Conservation (phyloP, 2,797 vertebrate genomes). For the Diglossa cyanea region DNA sequence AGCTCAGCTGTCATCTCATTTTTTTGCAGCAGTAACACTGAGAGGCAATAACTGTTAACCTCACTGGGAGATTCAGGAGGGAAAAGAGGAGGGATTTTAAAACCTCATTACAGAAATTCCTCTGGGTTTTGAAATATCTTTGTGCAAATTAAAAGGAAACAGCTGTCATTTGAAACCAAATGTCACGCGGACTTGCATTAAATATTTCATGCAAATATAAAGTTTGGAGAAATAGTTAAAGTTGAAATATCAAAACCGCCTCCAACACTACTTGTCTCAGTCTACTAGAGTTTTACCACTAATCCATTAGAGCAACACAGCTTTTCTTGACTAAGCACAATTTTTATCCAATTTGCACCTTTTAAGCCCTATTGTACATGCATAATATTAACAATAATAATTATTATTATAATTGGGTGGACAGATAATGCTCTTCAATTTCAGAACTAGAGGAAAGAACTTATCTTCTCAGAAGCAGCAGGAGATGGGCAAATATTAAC, state of each 20-base stretch:
- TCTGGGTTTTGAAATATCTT: background rate
- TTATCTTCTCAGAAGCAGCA: background rate
- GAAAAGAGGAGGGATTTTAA: background rate
- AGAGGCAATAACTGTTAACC: background rate
- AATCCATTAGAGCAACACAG: background rate
- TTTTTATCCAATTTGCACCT: background rate
- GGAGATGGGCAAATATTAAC: background rate
- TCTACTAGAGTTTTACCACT: background rate
- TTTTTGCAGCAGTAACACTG: background rate
- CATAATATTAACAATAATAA: background rate
- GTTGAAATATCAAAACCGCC: background rate
- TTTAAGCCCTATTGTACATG: background rate
- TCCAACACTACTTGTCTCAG: background rate
- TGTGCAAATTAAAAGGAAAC: background rate
- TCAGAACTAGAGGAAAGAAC: background rate
- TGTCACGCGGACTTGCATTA: background rate
- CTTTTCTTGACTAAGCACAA: background rate
- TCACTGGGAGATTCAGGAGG: background rate
- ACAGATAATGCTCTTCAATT: background rate
- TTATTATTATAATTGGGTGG: background rate
- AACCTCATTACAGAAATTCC: conserved; percentile 5
- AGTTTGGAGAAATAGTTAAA: background rate
- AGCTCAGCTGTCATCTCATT: background rate
- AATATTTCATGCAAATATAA: background rate
- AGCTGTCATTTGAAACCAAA: background rate